phyloP scores from a whole-genome alignment of 2,113 vertebrate species.

The Ictalurus furcatus region DNA sequence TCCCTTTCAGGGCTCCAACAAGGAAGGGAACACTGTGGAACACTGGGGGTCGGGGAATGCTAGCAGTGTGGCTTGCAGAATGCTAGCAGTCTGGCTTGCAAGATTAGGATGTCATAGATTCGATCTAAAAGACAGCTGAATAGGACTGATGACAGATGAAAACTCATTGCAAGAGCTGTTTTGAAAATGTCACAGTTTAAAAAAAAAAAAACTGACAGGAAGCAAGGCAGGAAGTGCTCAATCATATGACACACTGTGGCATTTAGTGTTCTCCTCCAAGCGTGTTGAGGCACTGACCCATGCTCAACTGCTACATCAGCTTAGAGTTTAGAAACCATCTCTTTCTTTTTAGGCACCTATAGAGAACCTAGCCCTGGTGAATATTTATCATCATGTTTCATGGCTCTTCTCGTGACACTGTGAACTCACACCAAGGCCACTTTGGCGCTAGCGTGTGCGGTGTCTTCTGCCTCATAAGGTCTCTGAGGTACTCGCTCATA shows the following conservation, averaged over 20 bases:
- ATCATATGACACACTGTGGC: background rate
- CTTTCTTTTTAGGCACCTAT: background rate
- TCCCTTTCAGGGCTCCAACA: background rate
- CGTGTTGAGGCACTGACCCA: constrained; percentile 5
- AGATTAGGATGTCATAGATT: background rate
- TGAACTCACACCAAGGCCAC: background rate
- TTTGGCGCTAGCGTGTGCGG: background rate
- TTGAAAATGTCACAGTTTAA: constrained; percentile 19
- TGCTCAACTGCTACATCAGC: background rate
- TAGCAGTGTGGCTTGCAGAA: background rate
- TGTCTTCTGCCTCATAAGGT: background rate
- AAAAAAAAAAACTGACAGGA: background rate
- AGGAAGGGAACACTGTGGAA: background rate
- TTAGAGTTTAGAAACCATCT: background rate
- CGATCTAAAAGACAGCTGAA: background rate
- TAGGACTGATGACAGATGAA: background rate
- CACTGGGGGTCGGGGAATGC: background rate
- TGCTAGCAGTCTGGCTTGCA: background rate
- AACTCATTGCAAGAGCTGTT: background rate
- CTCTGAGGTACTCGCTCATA: background rate
- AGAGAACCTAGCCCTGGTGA: background rate
- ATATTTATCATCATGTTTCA: background rate
- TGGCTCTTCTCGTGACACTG: background rate
- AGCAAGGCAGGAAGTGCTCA: background rate
- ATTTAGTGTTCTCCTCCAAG: constrained; percentile 19